A percentile compares a stretch with the other conserved stretches of the same genome.
phyloP scores from a whole-genome alignment of 2,888 invertebrate species.

The Scaptodrosophila latifasciaeformis region DNA sequence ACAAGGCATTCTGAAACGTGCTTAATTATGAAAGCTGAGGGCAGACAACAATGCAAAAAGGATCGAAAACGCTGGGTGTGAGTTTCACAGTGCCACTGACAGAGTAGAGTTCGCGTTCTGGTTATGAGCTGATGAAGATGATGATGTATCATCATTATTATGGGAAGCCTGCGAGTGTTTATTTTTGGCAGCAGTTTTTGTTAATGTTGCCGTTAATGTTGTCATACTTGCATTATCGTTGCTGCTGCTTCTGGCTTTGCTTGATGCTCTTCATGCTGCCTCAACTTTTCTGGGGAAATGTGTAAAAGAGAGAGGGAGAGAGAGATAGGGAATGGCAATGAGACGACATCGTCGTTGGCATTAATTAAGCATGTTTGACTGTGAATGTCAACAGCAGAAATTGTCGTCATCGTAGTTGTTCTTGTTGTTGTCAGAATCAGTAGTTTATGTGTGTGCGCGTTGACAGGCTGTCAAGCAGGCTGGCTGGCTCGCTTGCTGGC shows the following conservation, averaged over 20 bases:
- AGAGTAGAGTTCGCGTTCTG: not conserved
- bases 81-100: not conserved
- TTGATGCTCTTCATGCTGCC: conserved; percentile 6
- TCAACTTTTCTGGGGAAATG: too few relatives aligned
- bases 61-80: conserved; percentile 9
- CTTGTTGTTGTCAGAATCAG: conserved; percentile 10
- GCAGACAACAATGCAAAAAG: conserved; percentile 44
- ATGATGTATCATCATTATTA: conserved; percentile 51
- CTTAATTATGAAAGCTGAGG: conserved; percentile 52
- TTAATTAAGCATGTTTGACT: conserved; percentile 70
- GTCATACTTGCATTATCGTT: conserved; percentile 50
- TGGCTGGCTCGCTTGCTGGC: too few relatives aligned
- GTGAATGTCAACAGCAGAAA: conserved; percentile 65
- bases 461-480: conserved; percentile 40
- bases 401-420: conserved; percentile 21
- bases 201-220: conserved; percentile 64
- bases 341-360: conserved; percentile 51
- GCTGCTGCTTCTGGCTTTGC: conserved; percentile 9
- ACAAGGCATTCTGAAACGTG: too few relatives aligned
- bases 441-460: conserved; percentile 31
- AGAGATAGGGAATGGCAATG: conserved; percentile 9
- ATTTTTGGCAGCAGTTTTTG: conserved; percentile 59
- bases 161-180: conserved; percentile 59
- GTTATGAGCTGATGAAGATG: conserved; percentile 19
- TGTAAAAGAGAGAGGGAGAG: too few relatives aligned